phyloP scores from a whole-genome alignment of 2,113 vertebrate genomes.

The Arothron firmamentum region DNA sequence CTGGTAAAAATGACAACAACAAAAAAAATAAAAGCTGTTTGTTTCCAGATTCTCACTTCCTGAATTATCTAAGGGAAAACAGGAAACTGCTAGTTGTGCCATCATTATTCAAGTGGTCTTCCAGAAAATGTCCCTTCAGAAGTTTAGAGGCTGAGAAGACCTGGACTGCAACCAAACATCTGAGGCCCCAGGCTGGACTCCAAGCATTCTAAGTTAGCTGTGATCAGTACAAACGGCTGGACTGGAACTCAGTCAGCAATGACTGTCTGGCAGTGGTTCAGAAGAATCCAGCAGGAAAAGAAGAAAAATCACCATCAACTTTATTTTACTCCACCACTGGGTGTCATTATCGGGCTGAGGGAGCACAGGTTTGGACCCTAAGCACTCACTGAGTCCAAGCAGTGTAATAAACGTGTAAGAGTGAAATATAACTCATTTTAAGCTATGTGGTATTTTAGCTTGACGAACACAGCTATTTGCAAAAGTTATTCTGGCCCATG shows the following conservation, averaged over 20 bases:
- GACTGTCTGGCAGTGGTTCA: constrained; percentile 14
- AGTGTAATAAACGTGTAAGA: too few relatives aligned
- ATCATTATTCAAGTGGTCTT: constrained; percentile 28
- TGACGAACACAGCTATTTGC: neutral
- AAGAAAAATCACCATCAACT: constrained; percentile 12
- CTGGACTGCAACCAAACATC: constrained; percentile 57
- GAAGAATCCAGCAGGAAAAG: constrained; percentile 7
- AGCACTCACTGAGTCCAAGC: too few relatives aligned
- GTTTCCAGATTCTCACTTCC: neutral
- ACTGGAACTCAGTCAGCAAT: constrained; percentile 24
- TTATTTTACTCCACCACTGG: constrained; percentile 51
- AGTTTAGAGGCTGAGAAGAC: constrained; percentile 29
- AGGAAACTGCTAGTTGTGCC: constrained; percentile 26
- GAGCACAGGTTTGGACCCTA: neutral
- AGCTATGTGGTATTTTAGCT: neutral
- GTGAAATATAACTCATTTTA: neutral
- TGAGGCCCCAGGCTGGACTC: constrained; percentile 25
- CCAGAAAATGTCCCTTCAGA: constrained; percentile 23
- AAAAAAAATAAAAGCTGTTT: neutral
- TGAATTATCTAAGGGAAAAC: constrained; percentile 28
- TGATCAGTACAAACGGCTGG: neutral
- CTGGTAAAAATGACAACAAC: neutral
- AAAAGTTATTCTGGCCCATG: constrained; percentile 1
- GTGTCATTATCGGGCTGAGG: constrained; percentile 55
- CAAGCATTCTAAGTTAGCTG: neutral